phyloP scores from a whole-genome alignment of 2,113 vertebrate genomes.

The Trogon surrucura region DNA sequence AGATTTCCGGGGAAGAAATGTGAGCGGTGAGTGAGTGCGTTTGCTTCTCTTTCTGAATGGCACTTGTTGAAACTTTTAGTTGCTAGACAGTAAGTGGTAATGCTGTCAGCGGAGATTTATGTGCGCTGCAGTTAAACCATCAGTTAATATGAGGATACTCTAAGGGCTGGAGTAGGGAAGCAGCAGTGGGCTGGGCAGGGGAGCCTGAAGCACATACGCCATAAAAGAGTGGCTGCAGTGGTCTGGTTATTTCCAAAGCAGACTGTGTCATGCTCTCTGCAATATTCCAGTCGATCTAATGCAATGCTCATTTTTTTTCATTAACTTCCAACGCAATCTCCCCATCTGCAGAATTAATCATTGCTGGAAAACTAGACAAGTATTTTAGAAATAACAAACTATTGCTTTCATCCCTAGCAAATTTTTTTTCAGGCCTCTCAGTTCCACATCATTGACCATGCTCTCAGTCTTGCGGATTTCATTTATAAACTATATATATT shows the following conservation, averaged over 20 bases:
- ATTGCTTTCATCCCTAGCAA: background rate
- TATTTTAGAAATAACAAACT: background rate
- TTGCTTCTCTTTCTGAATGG: background rate
- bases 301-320: background rate
- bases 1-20: background rate
- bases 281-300: background rate
- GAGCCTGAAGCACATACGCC: background rate
- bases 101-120: background rate
- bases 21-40: background rate
- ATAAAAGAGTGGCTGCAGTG: rapidly evolving
- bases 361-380: background rate
- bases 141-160: background rate
- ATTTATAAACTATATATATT: background rate
- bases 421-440: background rate
- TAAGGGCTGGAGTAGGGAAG: background rate
- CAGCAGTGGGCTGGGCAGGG: background rate
- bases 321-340: background rate
- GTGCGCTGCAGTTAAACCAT: background rate
- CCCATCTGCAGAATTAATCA: constrained; percentile 40
- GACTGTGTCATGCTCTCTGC: background rate
- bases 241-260: background rate
- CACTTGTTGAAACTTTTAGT: background rate
- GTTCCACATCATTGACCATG: background rate
- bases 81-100: background rate
- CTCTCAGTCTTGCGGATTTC: background rate